A percentile compares a stretch with the other conserved stretches of the same genome.
These are phyloP conservation scores for Idaea biselata DNA, from an alignment of 2,888 invertebrate species.

Conservation along the genomic window DNA sequence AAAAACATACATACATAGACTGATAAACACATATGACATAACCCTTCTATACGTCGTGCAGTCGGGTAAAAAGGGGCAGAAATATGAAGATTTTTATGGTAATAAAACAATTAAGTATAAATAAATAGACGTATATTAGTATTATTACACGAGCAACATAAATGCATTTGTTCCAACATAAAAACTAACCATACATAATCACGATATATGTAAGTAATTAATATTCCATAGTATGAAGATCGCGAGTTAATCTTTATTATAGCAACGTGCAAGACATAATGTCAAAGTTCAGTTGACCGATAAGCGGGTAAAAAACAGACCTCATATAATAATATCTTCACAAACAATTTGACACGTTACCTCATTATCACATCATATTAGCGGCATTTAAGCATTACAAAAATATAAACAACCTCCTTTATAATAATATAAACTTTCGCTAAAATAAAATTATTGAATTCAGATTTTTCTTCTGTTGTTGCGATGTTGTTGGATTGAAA, in stretches of 20 bases:
- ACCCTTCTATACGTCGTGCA: too few species aligned
- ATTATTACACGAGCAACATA: conserved; percentile 36
- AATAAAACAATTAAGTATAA: conserved; percentile 32
- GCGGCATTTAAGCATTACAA: conserved; percentile 26
- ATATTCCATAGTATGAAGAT: conserved; percentile 7
- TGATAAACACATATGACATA: too few species aligned
- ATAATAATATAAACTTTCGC: conserved; percentile 12
- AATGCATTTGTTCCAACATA: conserved; percentile 34
- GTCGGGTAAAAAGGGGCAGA: too few species aligned
- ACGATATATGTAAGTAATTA: not conserved
- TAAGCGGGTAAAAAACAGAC: conserved; percentile 24
- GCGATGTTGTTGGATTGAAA: too few species aligned
- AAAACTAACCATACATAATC: conserved; percentile 5
- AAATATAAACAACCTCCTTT: conserved; percentile 30
- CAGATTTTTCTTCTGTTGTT: not conserved
- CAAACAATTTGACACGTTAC: conserved; percentile 25
- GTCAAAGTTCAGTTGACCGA: conserved; percentile 23
- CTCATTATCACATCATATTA: conserved; percentile 27
- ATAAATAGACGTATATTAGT: conserved; percentile 48
- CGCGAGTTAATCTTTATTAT: conserved; percentile 23
- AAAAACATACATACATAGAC: too few species aligned
- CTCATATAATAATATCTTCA: conserved; percentile 17
- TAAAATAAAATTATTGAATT: conserved; percentile 6
- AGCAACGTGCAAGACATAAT: conserved; percentile 19
- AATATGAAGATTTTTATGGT: conserved; percentile 18